Evolutionary conservation across 2,113 vertebrate species (phyloP).

Genomic region (Ammodytes marinus): DNA sequence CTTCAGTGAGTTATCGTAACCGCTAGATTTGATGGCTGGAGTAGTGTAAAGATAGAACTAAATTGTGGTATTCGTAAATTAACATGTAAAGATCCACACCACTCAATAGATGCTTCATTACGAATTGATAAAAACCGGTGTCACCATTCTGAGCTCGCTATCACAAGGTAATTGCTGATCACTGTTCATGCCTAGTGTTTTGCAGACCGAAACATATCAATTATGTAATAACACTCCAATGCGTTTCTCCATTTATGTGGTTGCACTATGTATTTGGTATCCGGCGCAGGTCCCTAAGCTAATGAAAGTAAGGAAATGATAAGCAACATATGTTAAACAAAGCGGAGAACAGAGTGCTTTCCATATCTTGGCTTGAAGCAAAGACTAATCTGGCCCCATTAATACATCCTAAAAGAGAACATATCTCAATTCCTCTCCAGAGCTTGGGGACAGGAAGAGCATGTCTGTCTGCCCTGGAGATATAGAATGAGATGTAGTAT

Average conservation of each 20-base stretch:
- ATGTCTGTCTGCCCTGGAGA: conserved; percentile 54
- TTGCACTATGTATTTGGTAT: conserved; percentile 25
- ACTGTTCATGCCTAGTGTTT: background rate
- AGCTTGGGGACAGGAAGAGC: conserved; percentile 51
- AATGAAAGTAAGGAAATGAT: conserved; percentile 70
- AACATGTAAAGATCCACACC: background rate
- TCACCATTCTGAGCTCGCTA: background rate
- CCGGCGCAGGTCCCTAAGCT: conserved; percentile 57
- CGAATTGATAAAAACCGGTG: background rate
- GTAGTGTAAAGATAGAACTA: too few species aligned
- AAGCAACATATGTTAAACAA: conserved; percentile 78
- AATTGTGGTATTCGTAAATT: background rate
- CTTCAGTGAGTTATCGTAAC: too few species aligned
- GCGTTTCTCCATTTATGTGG: conserved; percentile 1
- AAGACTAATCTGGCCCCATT: conserved; percentile 68
- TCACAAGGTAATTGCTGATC: background rate
- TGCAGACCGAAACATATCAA: conserved; percentile 3
- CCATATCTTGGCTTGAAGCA: conserved; percentile 66
- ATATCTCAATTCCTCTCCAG: conserved; percentile 59
- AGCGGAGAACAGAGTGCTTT: conserved; percentile 63
- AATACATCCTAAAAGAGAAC: conserved; percentile 63
- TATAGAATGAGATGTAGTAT: conserved; percentile 51
- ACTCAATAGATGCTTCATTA: background rate
- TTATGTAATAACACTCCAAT: conserved; percentile 29
- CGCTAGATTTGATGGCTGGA: too few species aligned